Percentiles rank a stretch among this genome's conserved stretches.
Conservation (phyloP, 2,888 invertebrate species). For the Lordiphosa andalusiaca region DNA sequence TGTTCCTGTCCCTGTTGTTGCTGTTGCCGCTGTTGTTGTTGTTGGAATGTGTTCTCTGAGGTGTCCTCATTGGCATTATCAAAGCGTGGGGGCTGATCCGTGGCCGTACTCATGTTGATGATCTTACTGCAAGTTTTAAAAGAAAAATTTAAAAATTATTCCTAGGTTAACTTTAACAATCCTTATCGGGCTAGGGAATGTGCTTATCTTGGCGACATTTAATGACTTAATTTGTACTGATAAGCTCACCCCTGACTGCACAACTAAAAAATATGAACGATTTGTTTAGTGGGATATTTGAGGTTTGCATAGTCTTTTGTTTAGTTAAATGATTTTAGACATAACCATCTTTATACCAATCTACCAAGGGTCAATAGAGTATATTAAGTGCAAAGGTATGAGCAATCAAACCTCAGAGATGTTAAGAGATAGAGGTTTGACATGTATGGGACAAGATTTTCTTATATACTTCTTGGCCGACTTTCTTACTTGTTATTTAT, state of each 20-base stretch:
- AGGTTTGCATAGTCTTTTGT: constrained; percentile 8
- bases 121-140: constrained; percentile 25
- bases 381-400: too few species aligned
- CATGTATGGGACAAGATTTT: too few species aligned
- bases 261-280: not conserved
- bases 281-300: not conserved
- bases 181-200: constrained; percentile 14
- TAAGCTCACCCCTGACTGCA: constrained; percentile 1
- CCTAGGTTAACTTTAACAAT: constrained; percentile 31
- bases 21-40: constrained; percentile 29
- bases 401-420: too few species aligned
- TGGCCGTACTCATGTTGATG: constrained; percentile 64
- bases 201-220: constrained; percentile 6
- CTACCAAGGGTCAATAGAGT: too few species aligned
- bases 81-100: constrained; percentile 44
- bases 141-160: constrained; percentile 16
- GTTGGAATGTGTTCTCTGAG: constrained; percentile 33
- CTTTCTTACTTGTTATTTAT: too few species aligned
- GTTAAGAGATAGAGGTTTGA: too few species aligned
- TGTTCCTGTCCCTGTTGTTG: constrained; percentile 40
- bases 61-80: constrained; percentile 52
- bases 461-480: too few species aligned
- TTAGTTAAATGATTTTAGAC: not conserved
- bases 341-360: too few species aligned
- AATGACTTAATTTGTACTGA: constrained; percentile 3